These are phyloP conservation scores for Grammomys surdaster DNA, from an alignment of 2,113 vertebrate genomes.

Conservation along the genomic window DNA sequence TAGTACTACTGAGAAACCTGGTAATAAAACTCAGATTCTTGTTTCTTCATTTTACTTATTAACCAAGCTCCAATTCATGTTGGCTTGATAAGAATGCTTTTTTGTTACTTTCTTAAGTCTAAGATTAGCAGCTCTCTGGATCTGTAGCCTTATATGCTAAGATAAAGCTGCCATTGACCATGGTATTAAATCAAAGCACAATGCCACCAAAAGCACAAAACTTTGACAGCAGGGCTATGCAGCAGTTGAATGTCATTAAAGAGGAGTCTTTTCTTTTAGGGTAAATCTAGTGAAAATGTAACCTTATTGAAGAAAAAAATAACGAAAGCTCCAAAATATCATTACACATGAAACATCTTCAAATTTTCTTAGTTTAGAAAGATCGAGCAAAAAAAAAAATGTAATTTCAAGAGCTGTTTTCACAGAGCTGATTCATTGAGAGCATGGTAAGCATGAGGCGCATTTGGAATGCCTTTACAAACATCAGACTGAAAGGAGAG, in stretches of 20 bases:
- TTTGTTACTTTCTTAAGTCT: conserved; percentile 66
- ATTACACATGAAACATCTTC: not conserved
- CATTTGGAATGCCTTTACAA: not conserved
- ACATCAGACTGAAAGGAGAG: not conserved
- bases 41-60: not conserved
- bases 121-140: conserved; percentile 49
- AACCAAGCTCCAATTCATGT: conserved; percentile 11
- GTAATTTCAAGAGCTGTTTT: not conserved
- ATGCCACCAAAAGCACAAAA: not conserved
- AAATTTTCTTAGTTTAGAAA: conserved; percentile 23
- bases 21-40: not conserved
- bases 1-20: not conserved
- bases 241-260: not conserved
- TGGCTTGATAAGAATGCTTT: conserved; percentile 36
- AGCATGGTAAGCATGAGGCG: not conserved
- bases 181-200: conserved; percentile 40
- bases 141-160: not conserved
- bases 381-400: no score
- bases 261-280: not conserved
- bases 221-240: not conserved
- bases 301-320: not conserved
- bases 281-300: not conserved
- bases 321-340: not conserved
- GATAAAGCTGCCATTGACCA: conserved; percentile 53
- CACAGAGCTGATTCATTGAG: not conserved